Percentiles rank a stretch among this genome's conserved stretches.
phyloP scores from a whole-genome alignment of 2,797 vertebrate species.

The Myripristis murdjan region DNA sequence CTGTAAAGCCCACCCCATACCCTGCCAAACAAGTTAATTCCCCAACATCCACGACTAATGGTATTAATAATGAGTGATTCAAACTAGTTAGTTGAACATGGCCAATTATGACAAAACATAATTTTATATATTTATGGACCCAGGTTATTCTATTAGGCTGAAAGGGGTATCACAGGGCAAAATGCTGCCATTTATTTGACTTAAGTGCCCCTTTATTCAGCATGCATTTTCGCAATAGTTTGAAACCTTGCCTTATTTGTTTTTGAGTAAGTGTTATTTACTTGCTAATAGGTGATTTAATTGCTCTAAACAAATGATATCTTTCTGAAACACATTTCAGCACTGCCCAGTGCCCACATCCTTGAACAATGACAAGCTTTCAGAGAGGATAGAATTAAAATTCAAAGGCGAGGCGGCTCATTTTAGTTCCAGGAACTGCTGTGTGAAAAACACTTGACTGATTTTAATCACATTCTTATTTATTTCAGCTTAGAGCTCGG shows the following conservation, averaged over 20 bases:
- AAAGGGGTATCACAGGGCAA: conserved; percentile 28
- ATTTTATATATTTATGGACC: conserved; percentile 24
- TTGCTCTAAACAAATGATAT: conserved; percentile 79
- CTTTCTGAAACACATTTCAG: conserved; percentile 83
- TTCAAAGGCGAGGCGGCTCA: conserved; percentile 79
- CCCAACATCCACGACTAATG: conserved; percentile 1
- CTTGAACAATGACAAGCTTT: conserved; percentile 81
- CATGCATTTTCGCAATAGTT: conserved; percentile 45
- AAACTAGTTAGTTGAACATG: conserved; percentile 11
- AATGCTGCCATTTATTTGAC: conserved; percentile 30
- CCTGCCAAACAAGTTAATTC: conserved; percentile 26
- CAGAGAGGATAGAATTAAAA: conserved; percentile 81
- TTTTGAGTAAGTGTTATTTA: conserved; percentile 59
- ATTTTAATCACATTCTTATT: conserved; percentile 86
- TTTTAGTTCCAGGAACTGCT: conserved; percentile 78
- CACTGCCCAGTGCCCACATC: conserved; percentile 73
- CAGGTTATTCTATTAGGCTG: conserved; percentile 44
- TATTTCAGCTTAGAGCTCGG: conserved; percentile 77
- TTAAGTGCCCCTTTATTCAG: conserved; percentile 42
- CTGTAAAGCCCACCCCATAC: conserved; percentile 28
- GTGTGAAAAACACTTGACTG: conserved; percentile 83
- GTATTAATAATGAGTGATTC: conserved; percentile 22
- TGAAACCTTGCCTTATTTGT: conserved; percentile 56
- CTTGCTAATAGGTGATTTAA: conserved; percentile 79
- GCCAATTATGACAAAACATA: conserved; percentile 14